A percentile compares a stretch with the other conserved stretches of the same genome.
phyloP scores from a whole-genome alignment of 2,113 vertebrate species.

The Mobula hypostoma region DNA sequence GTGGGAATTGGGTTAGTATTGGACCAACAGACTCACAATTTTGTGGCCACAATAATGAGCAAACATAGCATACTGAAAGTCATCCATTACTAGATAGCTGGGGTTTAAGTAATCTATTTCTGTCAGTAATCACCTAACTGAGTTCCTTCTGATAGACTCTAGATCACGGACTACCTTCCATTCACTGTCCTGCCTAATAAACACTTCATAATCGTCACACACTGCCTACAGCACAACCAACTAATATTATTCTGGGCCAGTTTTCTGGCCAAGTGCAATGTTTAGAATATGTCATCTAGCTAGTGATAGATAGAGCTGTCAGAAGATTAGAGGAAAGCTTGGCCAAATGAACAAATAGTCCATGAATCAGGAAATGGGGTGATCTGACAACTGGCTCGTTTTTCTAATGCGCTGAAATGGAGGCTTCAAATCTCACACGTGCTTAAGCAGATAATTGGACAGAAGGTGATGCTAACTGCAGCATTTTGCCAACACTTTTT shows the following conservation, averaged over 20 bases:
- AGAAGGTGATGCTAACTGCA: neutral
- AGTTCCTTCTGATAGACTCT: conserved; percentile 25
- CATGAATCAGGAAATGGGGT: conserved; percentile 20
- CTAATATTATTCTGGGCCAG: neutral
- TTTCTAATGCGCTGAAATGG: no score
- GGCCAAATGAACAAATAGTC: conserved; percentile 31
- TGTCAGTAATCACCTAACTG: conserved; percentile 34
- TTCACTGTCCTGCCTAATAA: neutral
- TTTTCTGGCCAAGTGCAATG: neutral
- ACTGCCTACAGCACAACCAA: neutral
- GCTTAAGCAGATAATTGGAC: neutral
- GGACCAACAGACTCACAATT: conserved; percentile 25
- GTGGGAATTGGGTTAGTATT: conserved; percentile 2
- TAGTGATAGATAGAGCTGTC: conserved; percentile 19
- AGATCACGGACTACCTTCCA: neutral
- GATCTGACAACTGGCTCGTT: conserved; percentile 23
- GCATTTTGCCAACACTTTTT: neutral
- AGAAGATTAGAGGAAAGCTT: neutral
- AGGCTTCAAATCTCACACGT: neutral
- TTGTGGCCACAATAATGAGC: neutral
- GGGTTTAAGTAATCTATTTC: conserved; percentile 27
- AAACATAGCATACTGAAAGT: neutral
- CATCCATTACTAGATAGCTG: neutral
- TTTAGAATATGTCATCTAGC: conserved; percentile 11
- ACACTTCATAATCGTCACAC: conserved; percentile 10